phyloP scores from a whole-genome alignment of 2,888 invertebrate species.

The Nomada goodeniana region DNA sequence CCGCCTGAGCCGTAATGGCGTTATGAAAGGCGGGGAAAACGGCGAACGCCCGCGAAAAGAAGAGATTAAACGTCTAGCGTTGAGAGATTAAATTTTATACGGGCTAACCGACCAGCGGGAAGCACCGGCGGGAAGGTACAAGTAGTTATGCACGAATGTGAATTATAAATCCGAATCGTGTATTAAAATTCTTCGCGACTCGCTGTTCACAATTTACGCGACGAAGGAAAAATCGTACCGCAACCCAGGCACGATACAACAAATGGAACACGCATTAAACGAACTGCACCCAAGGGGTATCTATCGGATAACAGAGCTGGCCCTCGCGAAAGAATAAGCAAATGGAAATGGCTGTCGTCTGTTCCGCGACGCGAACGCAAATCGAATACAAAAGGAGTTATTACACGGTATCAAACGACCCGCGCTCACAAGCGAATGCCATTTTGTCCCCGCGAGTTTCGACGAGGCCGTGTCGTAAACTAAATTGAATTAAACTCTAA shows the following conservation, averaged over 20 bases:
- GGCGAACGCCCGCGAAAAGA: slow-evolving; percentile 20
- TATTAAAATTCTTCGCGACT: no score
- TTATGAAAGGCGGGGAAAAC: slow-evolving; percentile 30
- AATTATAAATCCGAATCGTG: no score
- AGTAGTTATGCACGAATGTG: neutral
- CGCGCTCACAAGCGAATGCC: neutral
- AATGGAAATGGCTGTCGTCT: slow-evolving; percentile 13
- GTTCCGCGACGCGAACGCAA: slow-evolving; percentile 38
- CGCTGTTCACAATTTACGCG: no score
- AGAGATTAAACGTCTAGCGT: slow-evolving; percentile 43
- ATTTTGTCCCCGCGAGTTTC: slow-evolving; percentile 17
- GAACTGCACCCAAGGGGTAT: no score
- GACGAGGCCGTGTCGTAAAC: slow-evolving; percentile 27
- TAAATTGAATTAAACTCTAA: slow-evolving; percentile 54
- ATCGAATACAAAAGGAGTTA: slow-evolving; percentile 30
- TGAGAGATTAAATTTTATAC: slow-evolving; percentile 51
- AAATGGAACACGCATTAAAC: no score
- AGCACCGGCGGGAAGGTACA: neutral
- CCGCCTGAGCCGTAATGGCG: slow-evolving; percentile 24
- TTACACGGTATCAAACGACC: slow-evolving; percentile 35
- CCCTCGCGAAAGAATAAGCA: neutral
- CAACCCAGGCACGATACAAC: no score
- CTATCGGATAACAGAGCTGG: no score
- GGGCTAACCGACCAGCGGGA: slow-evolving; percentile 37
- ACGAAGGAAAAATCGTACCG: no score